Base-by-base conservation (phyloP, 2,113 vertebrate genomes). In the Ctenodactylus gundi region DNA sequence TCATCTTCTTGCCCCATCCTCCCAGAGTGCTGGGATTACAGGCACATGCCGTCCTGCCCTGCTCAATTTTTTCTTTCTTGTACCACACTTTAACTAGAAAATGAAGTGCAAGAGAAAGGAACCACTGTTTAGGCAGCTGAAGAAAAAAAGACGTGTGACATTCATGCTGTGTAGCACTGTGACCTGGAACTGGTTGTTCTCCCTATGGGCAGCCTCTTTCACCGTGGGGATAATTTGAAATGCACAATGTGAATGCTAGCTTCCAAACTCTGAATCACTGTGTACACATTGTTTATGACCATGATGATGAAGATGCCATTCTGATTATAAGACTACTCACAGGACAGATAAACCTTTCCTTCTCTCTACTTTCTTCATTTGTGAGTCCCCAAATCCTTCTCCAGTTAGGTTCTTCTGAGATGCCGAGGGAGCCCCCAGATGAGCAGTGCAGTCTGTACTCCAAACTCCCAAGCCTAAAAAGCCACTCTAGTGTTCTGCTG, bases 321-420 rank as follows among this genome's bases (percentile, higher is more conserved):
- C 46, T 68, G 73, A 15, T 80, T 21, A 2, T 67, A 73, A 85
- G 39, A 34, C 44, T 68, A 7, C 55, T 62, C 27, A 6, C 0
- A 14, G 27, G 51, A 94, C 17, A 53, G 36, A 70, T 10, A 72
- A 86, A 31, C 65, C 27, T 81, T 55, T 29, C 77, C 36, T 60
- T 17, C 34, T 68, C n/a, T 76, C 67, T 68, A 0, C 27, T 81
- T 85, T 70, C 36, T 73, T 82, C 31, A 29, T 78, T 15, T 46
- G 57, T 85, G 25, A 68, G n/a, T 64, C 76, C 81, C 44, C 29
- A 20, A 95, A 67, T 68, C 81, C 44, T 94, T 67, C 27, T 90
- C 64, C 85, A 93, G 4, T 75, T 64, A 82, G 75, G 31, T 82
- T 90, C 46, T 87, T 81, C 9, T 60, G 44, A 10, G 36, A 82